These are phyloP conservation scores for Cacatua alba DNA, from an alignment of 2,113 vertebrate species.

Conservation along the genomic window DNA sequence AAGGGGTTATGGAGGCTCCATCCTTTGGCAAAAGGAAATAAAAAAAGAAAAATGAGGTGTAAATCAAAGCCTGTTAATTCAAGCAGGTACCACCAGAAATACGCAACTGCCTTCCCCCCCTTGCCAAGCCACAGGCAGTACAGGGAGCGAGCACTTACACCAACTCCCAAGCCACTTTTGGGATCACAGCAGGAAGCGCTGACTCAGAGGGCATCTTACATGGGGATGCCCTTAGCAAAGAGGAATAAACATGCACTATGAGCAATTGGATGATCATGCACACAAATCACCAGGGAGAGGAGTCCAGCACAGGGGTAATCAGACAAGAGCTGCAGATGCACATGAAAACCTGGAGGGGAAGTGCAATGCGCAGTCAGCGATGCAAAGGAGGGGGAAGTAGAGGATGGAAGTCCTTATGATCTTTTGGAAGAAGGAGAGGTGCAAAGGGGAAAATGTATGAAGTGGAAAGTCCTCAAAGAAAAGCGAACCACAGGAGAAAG, in stretches of 20 bases:
- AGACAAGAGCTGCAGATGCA: not conserved
- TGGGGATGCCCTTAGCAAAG: not conserved
- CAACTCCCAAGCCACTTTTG: rapidly evolving
- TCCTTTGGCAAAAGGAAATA: not conserved
- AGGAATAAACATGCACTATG: not conserved
- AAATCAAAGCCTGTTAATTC: not conserved
- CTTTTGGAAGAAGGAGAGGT: not conserved
- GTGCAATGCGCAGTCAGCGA: not conserved
- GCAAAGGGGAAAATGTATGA: rapidly evolving
- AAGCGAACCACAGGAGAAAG: not conserved
- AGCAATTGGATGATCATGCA: not conserved
- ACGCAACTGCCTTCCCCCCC: rapidly evolving
- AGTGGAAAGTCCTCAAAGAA: not conserved
- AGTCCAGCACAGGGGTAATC: not conserved
- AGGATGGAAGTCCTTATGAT: not conserved
- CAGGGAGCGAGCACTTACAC: rapidly evolving
- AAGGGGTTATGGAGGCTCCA: not conserved
- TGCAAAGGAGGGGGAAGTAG: not conserved
- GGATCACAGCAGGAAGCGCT: not conserved
- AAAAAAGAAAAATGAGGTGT: not conserved
- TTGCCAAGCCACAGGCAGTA: rapidly evolving
- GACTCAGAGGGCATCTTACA: not conserved
- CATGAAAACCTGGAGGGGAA: not conserved
- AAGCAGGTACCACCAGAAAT: not conserved
- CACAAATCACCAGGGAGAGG: not conserved